Conservation (phyloP, 2,113 vertebrate genomes). For the Ceuthmochares aereus region DNA sequence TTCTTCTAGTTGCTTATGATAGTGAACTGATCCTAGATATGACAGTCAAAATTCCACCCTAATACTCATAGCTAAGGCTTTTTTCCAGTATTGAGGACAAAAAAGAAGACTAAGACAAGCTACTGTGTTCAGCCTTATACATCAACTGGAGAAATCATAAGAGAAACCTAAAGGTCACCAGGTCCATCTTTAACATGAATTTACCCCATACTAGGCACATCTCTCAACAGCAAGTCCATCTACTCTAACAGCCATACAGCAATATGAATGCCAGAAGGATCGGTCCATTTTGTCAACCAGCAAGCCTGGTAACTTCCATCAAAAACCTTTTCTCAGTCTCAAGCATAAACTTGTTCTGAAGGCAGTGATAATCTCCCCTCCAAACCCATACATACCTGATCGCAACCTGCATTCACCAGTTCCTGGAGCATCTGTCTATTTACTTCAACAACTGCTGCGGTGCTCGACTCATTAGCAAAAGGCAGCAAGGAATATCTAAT, state of each 20-base stretch:
- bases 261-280: background rate
- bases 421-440: constrained; percentile 98
- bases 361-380: background rate
- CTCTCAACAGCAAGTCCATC: background rate
- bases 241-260: background rate
- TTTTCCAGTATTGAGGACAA: background rate
- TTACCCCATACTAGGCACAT: background rate
- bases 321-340: background rate
- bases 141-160: background rate
- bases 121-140: background rate
- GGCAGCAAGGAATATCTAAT: constrained; percentile 97
- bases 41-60: background rate
- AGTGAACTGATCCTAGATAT: background rate
- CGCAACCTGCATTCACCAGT: constrained; percentile 94
- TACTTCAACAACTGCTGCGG: constrained; percentile 83
- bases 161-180: background rate
- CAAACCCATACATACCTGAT: constrained; percentile 84
- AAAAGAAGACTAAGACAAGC: background rate
- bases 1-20: background rate
- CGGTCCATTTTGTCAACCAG: background rate
- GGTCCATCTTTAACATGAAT: background rate
- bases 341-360: background rate
- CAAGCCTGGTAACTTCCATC: background rate
- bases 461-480: constrained; percentile 91
- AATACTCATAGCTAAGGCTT: background rate